A percentile compares a stretch with the other conserved stretches of the same genome.
phyloP scores from a whole-genome alignment of 37 sponge, comb jelly and placozoan genomes.

The Aplysina aerophoba region DNA sequence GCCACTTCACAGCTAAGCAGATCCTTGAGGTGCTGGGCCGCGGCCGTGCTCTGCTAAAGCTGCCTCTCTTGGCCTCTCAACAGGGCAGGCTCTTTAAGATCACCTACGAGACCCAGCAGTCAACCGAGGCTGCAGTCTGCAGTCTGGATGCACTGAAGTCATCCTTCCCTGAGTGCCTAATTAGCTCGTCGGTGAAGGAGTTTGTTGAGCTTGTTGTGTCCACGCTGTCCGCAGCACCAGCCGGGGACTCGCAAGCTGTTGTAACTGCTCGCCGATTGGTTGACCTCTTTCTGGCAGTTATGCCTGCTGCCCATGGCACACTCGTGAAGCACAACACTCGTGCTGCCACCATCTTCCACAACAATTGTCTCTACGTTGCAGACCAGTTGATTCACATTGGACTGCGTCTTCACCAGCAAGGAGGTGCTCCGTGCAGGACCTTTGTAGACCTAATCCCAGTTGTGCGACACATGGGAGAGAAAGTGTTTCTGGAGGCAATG shows the following conservation, averaged over 20 bases:
- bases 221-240: neutral
- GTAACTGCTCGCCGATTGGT: conserved; percentile 11
- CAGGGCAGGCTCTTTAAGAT: neutral
- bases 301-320: neutral
- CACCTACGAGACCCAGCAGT: neutral
- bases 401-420: neutral
- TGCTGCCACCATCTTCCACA: conserved; percentile 63
- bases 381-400: conserved; percentile 71
- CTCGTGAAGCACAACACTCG: conserved; percentile 19
- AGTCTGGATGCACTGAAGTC: neutral
- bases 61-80: conserved; percentile 59
- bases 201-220: conserved; percentile 16
- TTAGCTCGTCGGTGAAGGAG: conserved; percentile 14
- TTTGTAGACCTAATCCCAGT: conserved; percentile 81
- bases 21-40: conserved; percentile 56
- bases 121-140: neutral
- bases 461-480: conserved; percentile 74
- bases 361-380: conserved; percentile 88
- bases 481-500: conserved; percentile 68
- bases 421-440: conserved; percentile 23
- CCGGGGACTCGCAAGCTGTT: neutral
- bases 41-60: conserved; percentile 51
- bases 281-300: conserved; percentile 2
- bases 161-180: conserved; percentile 5
- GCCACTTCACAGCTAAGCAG: conserved; percentile 54